Conservation (phyloP, 2,113 vertebrate genomes). For the Aegithalos caudatus region DNA sequence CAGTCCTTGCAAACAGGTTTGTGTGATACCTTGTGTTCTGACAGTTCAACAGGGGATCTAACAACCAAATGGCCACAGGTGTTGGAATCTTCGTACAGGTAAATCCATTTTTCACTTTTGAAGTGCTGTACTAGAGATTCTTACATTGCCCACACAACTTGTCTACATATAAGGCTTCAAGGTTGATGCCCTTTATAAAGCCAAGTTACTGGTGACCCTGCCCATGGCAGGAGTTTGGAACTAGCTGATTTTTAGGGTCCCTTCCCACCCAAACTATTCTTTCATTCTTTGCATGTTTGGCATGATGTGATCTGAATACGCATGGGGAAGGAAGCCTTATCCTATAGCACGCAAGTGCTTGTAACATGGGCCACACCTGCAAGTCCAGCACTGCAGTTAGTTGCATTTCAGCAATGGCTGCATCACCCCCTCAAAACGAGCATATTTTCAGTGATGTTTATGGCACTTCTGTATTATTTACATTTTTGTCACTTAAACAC, state of each 20-base stretch:
- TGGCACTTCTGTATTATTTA: background rate
- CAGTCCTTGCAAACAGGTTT: background rate
- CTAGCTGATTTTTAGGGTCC: background rate
- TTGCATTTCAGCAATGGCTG: background rate
- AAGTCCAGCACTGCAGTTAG: background rate
- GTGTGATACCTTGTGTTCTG: background rate
- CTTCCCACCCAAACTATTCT: background rate
- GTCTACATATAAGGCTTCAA: background rate
- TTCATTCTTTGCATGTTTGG: background rate
- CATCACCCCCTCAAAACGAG: background rate
- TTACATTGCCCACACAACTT: fast-evolving
- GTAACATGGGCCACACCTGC: background rate
- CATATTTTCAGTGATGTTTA: background rate
- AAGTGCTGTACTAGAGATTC: background rate
- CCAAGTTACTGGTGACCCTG: background rate
- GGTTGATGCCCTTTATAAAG: background rate
- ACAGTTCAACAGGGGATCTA: background rate
- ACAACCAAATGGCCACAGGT: background rate
- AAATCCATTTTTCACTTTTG: background rate
- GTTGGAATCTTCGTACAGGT: background rate
- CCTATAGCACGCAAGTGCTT: background rate
- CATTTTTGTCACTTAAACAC: background rate
- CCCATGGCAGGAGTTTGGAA: background rate
- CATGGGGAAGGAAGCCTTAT: background rate
- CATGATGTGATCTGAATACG: background rate